Evolutionary conservation across 2,797 vertebrate genomes (phyloP).

Genomic region (Lerista edwardsae): DNA sequence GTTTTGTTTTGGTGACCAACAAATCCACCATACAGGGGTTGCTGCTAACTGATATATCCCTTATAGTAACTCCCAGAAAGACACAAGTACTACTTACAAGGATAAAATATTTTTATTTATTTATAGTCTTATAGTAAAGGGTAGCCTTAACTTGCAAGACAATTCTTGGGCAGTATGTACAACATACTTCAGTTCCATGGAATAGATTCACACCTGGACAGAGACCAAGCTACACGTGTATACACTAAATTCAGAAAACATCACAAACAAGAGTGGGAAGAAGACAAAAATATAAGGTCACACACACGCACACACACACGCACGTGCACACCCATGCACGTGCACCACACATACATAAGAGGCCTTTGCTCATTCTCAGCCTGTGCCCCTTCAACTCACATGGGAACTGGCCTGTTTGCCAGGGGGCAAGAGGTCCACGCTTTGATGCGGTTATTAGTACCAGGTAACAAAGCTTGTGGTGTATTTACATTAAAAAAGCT

Average conservation of each 20-base stretch:
- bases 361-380: constrained; percentile 31
- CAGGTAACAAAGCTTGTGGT: constrained; percentile 71
- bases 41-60: neutral
- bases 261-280: constrained; percentile 78
- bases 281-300: constrained; percentile 79
- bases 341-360: constrained; percentile 1
- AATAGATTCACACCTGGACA: constrained; percentile 85
- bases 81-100: constrained; percentile 72
- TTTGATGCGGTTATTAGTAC: constrained; percentile 67
- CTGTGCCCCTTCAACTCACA: constrained; percentile 9
- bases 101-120: constrained; percentile 93
- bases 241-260: constrained; percentile 82
- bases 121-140: constrained; percentile 98
- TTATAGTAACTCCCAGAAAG: constrained; percentile 47
- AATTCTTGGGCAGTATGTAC: constrained; percentile 95
- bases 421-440: constrained; percentile 39
- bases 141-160: constrained; percentile 96
- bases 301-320: constrained; percentile 76
- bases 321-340: constrained; percentile 3
- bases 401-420: constrained; percentile 28
- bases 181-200: constrained; percentile 96
- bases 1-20: neutral
- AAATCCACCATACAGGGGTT: neutral
- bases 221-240: constrained; percentile 80
- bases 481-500: constrained; percentile 72